phyloP scores from a whole-genome alignment of 2,888 invertebrate genomes.

The Drosophila aldrichi region DNA sequence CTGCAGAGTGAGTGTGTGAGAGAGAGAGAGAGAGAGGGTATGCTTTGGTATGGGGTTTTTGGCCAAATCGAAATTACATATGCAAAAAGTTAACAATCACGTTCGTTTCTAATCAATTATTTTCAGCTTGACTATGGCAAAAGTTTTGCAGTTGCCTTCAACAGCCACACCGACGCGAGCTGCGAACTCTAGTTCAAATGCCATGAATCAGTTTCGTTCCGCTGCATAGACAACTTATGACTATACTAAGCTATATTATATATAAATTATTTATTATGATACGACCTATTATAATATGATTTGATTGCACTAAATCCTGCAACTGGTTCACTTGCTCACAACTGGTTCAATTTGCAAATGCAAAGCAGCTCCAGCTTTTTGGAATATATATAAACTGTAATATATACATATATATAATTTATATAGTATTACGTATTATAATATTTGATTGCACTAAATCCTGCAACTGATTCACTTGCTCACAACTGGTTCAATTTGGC shows the following conservation, averaged over 20 bases:
- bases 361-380: too few species aligned
- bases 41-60: slow-evolving; percentile 17
- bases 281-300: neutral
- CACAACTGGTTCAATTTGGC: too few species aligned
- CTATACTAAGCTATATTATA: too few species aligned
- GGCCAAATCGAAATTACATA: slow-evolving; percentile 73
- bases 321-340: neutral
- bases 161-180: neutral
- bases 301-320: neutral
- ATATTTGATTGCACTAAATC: too few species aligned
- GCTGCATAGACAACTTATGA: neutral
- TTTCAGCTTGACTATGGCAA: slow-evolving; percentile 57
- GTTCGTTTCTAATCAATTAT: slow-evolving; percentile 79
- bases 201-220: slow-evolving; percentile 2
- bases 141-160: slow-evolving; percentile 46
- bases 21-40: neutral
- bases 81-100: slow-evolving; percentile 80
- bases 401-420: neutral
- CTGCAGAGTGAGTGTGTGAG: slow-evolving; percentile 21
- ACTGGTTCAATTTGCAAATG: neutral
- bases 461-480: too few species aligned
- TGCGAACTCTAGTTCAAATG: slow-evolving; percentile 3
- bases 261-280: neutral
- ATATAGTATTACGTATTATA: neutral
- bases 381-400: too few species aligned